phyloP scores from a whole-genome alignment of 2,797 vertebrate species.

The Tympanoctomys barrerae region DNA sequence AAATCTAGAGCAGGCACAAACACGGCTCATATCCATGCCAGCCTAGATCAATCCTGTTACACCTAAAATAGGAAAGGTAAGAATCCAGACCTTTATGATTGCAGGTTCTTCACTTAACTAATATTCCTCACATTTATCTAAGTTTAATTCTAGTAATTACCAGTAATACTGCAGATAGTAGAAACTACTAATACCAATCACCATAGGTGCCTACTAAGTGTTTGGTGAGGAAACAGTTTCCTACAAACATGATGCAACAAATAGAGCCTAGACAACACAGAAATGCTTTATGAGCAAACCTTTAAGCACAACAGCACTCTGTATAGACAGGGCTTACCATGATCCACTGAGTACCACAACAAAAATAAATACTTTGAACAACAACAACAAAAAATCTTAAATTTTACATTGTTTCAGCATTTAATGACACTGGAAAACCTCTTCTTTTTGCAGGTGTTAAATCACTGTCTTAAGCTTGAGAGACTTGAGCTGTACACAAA shows the following conservation, averaged over 20 bases:
- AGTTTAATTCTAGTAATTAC: neutral
- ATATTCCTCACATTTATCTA: neutral
- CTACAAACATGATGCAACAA: neutral
- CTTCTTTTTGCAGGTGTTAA: neutral
- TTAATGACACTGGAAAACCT: neutral
- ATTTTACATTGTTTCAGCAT: neutral
- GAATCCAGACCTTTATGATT: neutral
- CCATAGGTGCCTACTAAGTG: neutral
- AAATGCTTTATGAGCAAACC: neutral
- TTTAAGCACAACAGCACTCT: neutral
- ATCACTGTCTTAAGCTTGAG: neutral
- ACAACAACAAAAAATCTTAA: neutral
- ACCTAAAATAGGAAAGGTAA: neutral
- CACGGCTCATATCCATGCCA: neutral
- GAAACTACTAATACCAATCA: neutral
- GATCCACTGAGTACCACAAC: neutral
- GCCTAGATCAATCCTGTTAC: neutral
- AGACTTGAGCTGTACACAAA: conserved; percentile 26
- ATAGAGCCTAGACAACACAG: neutral
- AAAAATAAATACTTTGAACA: neutral
- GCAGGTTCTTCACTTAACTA: neutral
- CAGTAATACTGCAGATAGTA: neutral
- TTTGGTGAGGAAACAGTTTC: neutral
- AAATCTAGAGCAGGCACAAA: neutral
- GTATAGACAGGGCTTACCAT: neutral